Evolutionary conservation across 2,888 invertebrate genomes (phyloP).

Genomic region (Athalia cordata): DNA sequence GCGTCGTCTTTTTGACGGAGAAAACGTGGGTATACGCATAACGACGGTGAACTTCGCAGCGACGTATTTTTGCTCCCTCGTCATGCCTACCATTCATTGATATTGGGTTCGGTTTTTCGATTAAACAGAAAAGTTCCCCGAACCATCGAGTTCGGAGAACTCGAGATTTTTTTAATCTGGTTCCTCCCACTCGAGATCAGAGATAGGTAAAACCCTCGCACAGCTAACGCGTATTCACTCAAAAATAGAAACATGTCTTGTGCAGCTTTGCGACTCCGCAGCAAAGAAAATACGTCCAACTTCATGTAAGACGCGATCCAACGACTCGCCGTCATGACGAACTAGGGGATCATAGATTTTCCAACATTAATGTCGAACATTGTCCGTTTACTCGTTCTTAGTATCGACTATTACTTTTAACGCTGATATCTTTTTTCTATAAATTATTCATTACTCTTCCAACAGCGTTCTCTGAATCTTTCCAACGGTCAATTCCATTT

Average conservation of each 20-base stretch:
- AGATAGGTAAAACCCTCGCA: slow-evolving; percentile 19
- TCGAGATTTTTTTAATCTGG: neutral
- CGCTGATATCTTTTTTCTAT: no score
- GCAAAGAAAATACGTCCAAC: no score
- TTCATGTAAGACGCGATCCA: neutral
- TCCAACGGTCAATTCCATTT: no score
- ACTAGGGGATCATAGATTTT: no score
- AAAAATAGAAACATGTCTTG: slow-evolving; percentile 3
- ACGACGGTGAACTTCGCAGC: neutral
- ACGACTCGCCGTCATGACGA: no score
- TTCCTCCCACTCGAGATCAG: neutral
- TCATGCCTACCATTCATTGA: neutral
- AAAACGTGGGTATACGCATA: neutral
- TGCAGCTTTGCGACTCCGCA: neutral
- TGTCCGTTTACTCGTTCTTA: no score
- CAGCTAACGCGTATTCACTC: neutral
- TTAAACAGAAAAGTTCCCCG: slow-evolving; percentile 24
- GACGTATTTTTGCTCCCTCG: slow-evolving; percentile 1
- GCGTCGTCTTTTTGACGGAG: slow-evolving; percentile 18
- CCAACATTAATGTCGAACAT: no score
- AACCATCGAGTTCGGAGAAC: slow-evolving; percentile 2
- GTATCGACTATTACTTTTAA: no score
- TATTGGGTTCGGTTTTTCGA: neutral
- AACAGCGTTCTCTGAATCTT: no score
- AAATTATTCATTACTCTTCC: no score